These are phyloP conservation scores for Pseudachorutes palmiensis DNA, from an alignment of 1,140 invertebrate species.

Conservation along the genomic window DNA sequence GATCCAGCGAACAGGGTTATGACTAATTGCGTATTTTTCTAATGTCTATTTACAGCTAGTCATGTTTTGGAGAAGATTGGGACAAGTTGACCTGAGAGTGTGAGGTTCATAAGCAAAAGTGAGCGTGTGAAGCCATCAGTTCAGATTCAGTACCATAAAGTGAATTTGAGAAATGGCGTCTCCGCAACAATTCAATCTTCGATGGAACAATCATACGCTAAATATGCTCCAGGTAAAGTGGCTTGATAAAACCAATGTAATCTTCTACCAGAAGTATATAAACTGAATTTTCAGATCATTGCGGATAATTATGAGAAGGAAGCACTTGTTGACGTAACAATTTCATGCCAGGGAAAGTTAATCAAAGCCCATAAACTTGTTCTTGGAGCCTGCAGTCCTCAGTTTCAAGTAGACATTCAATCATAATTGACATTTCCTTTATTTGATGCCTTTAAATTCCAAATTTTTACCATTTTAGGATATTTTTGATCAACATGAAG, in stretches of 20 bases:
- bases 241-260: not conserved
- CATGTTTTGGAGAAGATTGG: too few species aligned
- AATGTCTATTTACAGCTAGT: too few species aligned
- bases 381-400: slow-evolving; percentile 52
- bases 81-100: too few species aligned
- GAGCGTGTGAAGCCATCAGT: too few species aligned
- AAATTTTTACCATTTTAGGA: slow-evolving; percentile 39
- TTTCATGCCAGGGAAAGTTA: slow-evolving; percentile 50
- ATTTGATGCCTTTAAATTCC: not conserved
- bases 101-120: too few species aligned
- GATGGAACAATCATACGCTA: slow-evolving; percentile 50
- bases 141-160: not conserved
- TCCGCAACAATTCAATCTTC: slow-evolving; percentile 48
- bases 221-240: slow-evolving; percentile 47
- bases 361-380: slow-evolving; percentile 53
- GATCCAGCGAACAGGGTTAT: not conserved
- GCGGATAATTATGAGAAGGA: slow-evolving; percentile 47
- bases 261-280: not conserved
- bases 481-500: slow-evolving; percentile 44
- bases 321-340: slow-evolving; percentile 51
- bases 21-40: too few species aligned
- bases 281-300: slow-evolving; percentile 43
- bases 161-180: slow-evolving; percentile 16
- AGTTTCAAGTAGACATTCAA: slow-evolving; percentile 46
- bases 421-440: not conserved